Evolutionary conservation across 37 sponge, comb jelly and placozoan genomes (phyloP).

Genomic region (Chondrilla cf. caribensis): DNA sequence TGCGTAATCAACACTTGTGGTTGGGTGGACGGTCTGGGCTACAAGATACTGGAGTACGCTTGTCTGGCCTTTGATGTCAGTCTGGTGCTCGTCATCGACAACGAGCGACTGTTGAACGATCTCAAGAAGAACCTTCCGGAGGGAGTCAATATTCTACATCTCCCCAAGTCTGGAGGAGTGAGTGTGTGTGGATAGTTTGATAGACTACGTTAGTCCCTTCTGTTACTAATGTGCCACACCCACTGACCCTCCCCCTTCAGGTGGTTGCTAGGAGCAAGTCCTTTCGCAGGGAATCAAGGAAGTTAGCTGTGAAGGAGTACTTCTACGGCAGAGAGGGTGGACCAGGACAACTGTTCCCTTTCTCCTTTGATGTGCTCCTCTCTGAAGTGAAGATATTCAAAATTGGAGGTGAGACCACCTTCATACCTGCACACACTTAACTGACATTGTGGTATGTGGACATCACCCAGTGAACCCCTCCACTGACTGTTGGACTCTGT

Average conservation of each 20-base stretch:
- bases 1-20: conserved; percentile 96
- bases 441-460: no score
- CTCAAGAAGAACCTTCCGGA: conserved; percentile 72
- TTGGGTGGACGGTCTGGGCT: conserved; percentile 90
- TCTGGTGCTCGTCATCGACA: conserved; percentile 84
- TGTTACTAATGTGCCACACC: neutral
- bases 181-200: conserved; percentile 6
- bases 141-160: conserved; percentile 54
- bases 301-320: conserved; percentile 62
- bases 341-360: conserved; percentile 59
- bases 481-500: no score
- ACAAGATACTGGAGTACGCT: conserved; percentile 74
- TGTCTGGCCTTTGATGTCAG: conserved; percentile 70
- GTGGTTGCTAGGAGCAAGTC: conserved; percentile 65
- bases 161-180: conserved; percentile 97
- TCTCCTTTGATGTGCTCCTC: conserved; percentile 82
- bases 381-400: conserved; percentile 82
- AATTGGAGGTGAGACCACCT: conserved; percentile 79
- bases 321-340: conserved; percentile 82
- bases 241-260: conserved; percentile 8
- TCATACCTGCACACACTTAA: no score
- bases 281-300: conserved; percentile 52
- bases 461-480: no score
- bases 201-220: neutral
- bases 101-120: conserved; percentile 82